Evolutionary conservation across 53 echinoderm and acorn worm genomes (phyloP).

Genomic region (Stichopus horrens): DNA sequence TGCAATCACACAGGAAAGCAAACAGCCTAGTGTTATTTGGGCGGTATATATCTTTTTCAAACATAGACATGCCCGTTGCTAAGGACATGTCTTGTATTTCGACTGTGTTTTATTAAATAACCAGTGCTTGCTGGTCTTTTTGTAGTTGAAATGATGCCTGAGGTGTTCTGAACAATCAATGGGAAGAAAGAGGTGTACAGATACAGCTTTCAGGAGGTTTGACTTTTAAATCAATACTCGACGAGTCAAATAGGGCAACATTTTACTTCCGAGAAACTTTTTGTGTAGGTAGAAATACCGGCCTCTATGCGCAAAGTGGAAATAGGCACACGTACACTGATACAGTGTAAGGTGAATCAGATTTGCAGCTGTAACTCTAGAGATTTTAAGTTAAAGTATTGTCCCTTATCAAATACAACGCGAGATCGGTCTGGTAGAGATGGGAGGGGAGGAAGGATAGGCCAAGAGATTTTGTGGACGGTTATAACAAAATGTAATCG

Average conservation of each 20-base stretch:
- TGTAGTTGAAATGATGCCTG: not conserved
- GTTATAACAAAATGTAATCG: no score
- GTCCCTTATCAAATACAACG: no score
- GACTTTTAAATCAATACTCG: not conserved
- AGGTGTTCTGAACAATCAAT: not conserved
- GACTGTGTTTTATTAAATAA: not conserved
- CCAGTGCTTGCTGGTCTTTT: not conserved
- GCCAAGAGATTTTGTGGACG: no score
- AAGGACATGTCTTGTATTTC: not conserved
- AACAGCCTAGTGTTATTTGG: conserved; percentile 35
- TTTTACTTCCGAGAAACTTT: not conserved
- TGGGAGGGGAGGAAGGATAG: no score
- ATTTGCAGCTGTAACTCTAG: not conserved
- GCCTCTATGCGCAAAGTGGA: not conserved
- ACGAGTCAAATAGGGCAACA: no score
- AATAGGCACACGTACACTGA: not conserved
- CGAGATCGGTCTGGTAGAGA: no score
- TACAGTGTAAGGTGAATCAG: not conserved
- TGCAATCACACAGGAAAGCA: conserved; percentile 10
- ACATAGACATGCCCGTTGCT: not conserved
- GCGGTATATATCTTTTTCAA: not conserved
- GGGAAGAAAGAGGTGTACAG: not conserved
- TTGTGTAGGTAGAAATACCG: not conserved
- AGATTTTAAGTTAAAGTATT: no score
- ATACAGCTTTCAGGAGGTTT: not conserved